Evolutionary conservation across 2,797 vertebrate species (phyloP).

Genomic region (Hypotaenidia philippensis): DNA sequence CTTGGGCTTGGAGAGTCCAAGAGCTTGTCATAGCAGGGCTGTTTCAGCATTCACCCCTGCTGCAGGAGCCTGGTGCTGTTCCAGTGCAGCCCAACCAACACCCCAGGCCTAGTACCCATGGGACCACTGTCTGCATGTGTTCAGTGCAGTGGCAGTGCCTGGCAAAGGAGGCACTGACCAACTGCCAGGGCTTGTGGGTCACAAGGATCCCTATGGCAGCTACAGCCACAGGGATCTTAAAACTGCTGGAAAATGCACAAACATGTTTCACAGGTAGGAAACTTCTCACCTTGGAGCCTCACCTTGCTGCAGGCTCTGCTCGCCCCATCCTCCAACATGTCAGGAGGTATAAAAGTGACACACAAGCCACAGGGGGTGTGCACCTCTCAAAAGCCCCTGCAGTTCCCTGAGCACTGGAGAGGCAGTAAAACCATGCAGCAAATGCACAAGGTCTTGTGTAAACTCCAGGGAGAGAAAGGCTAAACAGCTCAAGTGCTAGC

Average conservation of each 20-base stretch:
- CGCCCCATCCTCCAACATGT: neutral
- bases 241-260: neutral
- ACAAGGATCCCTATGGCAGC: neutral
- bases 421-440: neutral
- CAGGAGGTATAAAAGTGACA: neutral
- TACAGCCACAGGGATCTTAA: neutral
- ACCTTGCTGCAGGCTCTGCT: neutral
- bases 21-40: neutral
- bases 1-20: neutral
- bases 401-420: neutral
- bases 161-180: neutral
- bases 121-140: neutral
- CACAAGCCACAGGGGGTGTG: neutral
- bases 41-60: neutral
- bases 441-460: no score
- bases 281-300: neutral
- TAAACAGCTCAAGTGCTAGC: neutral
- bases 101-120: neutral
- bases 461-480: no score
- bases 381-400: neutral
- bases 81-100: neutral
- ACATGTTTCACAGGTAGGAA: neutral
- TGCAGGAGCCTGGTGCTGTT: neutral
- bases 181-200: neutral
- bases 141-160: fast-evolving